Conservation (phyloP, 1,140 invertebrate genomes). For the Meteorus sp. region DNA sequence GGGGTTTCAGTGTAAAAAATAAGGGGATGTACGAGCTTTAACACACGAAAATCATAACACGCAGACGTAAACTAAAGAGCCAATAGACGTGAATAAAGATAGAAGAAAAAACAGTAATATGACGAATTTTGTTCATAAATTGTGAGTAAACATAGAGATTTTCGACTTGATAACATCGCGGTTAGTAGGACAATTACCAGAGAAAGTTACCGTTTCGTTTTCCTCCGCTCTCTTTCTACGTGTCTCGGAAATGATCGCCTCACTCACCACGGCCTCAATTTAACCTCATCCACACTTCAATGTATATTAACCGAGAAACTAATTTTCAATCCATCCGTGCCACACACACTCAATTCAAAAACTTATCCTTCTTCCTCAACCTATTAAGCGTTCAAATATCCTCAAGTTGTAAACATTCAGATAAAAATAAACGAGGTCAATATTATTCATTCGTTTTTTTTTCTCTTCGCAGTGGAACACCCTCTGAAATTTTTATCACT, state of each 20-base stretch:
- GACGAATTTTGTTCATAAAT: conserved; percentile 19
- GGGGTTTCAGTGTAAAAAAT: conserved; percentile 1
- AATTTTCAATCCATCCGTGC: no score
- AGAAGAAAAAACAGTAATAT: conserved; percentile 3
- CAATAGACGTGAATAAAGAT: not conserved
- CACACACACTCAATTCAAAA: no score
- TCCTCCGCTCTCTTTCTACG: conserved; percentile 35
- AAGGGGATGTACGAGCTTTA: conserved; percentile 8
- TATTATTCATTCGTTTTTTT: no score
- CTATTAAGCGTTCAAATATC: no score
- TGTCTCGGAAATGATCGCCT: conserved; percentile 27
- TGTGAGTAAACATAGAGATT: conserved; percentile 41
- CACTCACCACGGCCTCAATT: conserved; percentile 32
- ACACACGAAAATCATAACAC: conserved; percentile 2
- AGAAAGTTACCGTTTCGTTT: conserved; percentile 52
- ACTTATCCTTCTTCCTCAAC: not conserved
- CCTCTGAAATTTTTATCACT: no score
- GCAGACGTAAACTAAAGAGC: not conserved
- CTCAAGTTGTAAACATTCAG: no score
- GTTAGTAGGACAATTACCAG: conserved; percentile 54
- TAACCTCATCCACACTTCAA: conserved; percentile 16
- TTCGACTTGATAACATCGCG: conserved; percentile 51
- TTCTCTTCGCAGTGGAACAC: no score
- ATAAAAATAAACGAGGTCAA: no score
- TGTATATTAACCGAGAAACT: not conserved